phyloP scores from a whole-genome alignment of 2,113 vertebrate species.

The Sarotherodon lohbergeri region DNA sequence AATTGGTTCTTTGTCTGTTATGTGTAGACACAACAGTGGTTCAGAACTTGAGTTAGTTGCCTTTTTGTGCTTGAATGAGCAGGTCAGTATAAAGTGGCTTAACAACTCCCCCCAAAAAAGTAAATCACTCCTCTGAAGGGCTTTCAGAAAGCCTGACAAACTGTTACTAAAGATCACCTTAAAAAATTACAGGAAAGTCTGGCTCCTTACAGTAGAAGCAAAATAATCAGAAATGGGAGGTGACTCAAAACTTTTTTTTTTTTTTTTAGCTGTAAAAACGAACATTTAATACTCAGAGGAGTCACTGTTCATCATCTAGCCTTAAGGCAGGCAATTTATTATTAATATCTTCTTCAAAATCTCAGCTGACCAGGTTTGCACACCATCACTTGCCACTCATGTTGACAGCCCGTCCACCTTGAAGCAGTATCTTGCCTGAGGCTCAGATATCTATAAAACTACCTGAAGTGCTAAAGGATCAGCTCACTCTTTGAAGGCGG shows the following conservation, averaged over 20 bases:
- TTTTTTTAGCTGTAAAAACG: background rate
- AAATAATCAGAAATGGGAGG: background rate
- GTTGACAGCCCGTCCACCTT: conserved; percentile 15
- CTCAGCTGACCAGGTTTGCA: background rate
- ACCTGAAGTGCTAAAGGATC: background rate
- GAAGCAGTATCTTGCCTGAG: conserved; percentile 4
- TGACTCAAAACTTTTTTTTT: background rate
- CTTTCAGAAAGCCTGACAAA: background rate
- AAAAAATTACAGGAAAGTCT: background rate
- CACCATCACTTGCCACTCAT: conserved; percentile 5
- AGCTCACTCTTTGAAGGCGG: background rate
- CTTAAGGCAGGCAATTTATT: conserved; percentile 1
- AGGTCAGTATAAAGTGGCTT: background rate
- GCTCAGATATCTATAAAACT: background rate
- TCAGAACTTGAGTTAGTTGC: background rate
- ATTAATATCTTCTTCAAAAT: background rate
- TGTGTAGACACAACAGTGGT: background rate
- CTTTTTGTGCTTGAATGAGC: background rate
- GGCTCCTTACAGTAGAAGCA: background rate
- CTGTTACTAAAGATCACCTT: background rate
- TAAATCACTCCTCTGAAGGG: background rate
- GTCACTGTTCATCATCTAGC: background rate
- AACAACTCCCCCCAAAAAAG: background rate
- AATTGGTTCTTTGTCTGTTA: accelerated
- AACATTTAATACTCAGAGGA: background rate